Percentiles rank a stretch among this genome's conserved stretches.
Conservation (phyloP, 1,140 invertebrate genomes). For the Tetraneura akinire region DNA sequence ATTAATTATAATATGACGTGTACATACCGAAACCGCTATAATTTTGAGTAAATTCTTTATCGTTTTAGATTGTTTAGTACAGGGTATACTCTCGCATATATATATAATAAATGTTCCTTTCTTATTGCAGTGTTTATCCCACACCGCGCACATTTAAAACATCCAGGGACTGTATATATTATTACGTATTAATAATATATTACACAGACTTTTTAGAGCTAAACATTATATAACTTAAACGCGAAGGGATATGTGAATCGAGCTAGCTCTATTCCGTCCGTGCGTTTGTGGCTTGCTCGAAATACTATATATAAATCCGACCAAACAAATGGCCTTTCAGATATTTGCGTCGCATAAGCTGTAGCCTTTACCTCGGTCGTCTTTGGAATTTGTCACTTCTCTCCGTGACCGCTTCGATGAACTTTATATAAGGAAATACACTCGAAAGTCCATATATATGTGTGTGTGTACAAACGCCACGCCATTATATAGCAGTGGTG, state of each 20-base stretch:
- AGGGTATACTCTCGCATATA: no score
- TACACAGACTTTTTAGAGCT: no score
- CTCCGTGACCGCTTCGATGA: neutral
- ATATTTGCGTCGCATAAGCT: conserved; percentile 27
- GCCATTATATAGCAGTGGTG: no score
- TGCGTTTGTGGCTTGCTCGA: neutral
- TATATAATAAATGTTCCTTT: no score
- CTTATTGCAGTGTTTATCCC: no score
- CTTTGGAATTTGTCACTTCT: conserved; percentile 28
- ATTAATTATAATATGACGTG: no score
- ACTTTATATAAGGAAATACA: neutral
- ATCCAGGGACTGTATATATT: no score
- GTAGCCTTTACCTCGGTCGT: neutral
- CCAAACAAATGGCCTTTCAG: conserved; percentile 20
- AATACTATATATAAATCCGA: neutral
- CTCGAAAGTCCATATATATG: neutral
- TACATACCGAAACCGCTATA: no score
- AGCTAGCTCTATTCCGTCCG: neutral
- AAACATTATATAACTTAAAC: neutral
- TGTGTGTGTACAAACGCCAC: neutral
- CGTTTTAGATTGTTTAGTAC: no score
- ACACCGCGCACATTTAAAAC: no score
- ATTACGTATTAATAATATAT: no score
- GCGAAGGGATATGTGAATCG: neutral
- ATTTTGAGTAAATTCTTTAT: no score